Base-by-base conservation (phyloP, 2,888 invertebrate species). In the Pyrrhia umbra region DNA sequence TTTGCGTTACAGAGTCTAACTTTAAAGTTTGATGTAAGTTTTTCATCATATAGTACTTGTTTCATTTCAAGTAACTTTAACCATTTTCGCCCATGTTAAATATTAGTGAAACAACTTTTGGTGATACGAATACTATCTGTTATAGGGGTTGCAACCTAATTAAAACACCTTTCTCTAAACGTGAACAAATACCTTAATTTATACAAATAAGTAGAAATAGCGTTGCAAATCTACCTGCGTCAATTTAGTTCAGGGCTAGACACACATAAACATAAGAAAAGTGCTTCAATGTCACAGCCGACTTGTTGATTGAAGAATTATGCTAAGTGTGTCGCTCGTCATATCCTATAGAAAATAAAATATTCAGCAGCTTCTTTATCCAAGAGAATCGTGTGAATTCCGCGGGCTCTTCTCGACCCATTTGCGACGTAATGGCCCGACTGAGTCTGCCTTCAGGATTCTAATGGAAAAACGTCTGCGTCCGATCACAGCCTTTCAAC, bases 361-460 rank as follows among this genome's bases (percentile, higher is more conserved):
- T 77, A 77, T 73, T 80, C 63, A 68, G 63, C 45, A 63, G 68
- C 57, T 66, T 74, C 74, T 74, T 85, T 84, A 82, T 88, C 80
- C 81, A 82, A 81, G 57, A 59, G 83, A 85, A 83, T 84, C 79
- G 83, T 73, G 80, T 75, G 83, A 85, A 87, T 87, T 82, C 82
- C 70, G 76, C 74, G 80, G 76, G 83, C 75, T 85, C 79, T 82
- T 80, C 83, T 80, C 85, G 82, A 82, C 80, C 86, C 90, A 89
- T 91, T 91, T 90, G 85, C 83, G 85, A 79, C 77, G 87, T 90
- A 90, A 91, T 90, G 89, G 88, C 73, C 79, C 86, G 86, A 80
- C 78, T 81, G 78, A 83, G 82, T 76, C 83, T 82, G 85, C 85
- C 82, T 81, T 80, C 81, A 82, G 80, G 78, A 79, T 80, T 80